Conservation (phyloP, 2,888 invertebrate species). For the Meiosimyza decipiens region DNA sequence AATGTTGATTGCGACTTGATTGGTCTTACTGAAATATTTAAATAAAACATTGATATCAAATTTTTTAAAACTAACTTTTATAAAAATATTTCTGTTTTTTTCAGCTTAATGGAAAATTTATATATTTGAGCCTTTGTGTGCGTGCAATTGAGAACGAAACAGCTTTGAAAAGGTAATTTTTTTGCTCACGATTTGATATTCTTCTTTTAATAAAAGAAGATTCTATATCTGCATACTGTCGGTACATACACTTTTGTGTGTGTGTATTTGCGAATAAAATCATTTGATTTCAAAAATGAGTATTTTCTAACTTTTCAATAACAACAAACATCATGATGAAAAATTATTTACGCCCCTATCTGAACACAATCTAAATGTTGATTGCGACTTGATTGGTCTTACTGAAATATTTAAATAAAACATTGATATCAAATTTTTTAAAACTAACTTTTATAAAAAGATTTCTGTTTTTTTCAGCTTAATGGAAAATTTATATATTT, state of each 20-base stretch:
- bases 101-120: too few species aligned
- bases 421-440: background rate
- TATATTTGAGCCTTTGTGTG: too few species aligned
- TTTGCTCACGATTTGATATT: background rate
- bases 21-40: slow-evolving; percentile 47
- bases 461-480: too few species aligned
- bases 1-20: slow-evolving; percentile 39
- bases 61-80: background rate
- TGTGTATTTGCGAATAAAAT: slow-evolving; percentile 68
- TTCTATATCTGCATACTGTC: too few species aligned
- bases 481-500: too few species aligned
- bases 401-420: slow-evolving; percentile 45
- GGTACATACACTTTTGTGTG: slow-evolving; percentile 91
- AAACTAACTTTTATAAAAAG: background rate
- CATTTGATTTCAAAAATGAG: background rate
- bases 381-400: slow-evolving; percentile 62
- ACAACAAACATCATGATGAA: slow-evolving; percentile 50
- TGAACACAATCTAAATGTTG: slow-evolving; percentile 51
- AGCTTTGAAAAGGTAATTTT: background rate
- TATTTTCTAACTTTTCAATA: background rate
- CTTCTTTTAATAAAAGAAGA: too few species aligned
- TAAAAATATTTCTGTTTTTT: too few species aligned
- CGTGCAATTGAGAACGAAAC: too few species aligned
- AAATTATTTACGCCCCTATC: slow-evolving; percentile 61
- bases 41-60: background rate